A percentile compares a stretch with the other conserved stretches of the same genome.
These are phyloP conservation scores for Drosophila sp. DNA, from an alignment of 1,140 invertebrate species.

Conservation along the genomic window DNA sequence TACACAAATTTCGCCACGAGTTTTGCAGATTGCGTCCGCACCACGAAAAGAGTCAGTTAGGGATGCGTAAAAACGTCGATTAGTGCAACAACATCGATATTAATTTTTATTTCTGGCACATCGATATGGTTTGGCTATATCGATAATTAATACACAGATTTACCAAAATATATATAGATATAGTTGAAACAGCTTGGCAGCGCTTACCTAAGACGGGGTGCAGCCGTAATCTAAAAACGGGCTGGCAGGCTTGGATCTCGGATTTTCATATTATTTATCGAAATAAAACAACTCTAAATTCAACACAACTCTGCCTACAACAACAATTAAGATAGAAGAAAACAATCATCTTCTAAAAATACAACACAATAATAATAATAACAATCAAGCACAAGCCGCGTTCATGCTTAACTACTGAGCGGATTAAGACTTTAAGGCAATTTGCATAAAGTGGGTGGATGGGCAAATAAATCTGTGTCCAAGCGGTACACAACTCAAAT, in stretches of 20 bases:
- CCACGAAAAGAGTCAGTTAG: constrained; percentile 48
- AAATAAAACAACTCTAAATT: background rate
- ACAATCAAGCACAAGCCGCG: background rate
- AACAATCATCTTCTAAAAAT: background rate
- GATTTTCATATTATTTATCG: no score
- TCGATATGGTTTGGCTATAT: no score
- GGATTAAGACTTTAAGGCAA: background rate
- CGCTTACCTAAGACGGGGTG: no score
- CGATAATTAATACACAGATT: no score
- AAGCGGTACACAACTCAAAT: constrained; percentile 6
- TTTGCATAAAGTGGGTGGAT: background rate
- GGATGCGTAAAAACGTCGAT: constrained; percentile 25
- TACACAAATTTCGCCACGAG: constrained; percentile 56
- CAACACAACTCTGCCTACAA: constrained; percentile 10
- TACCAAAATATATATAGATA: no score
- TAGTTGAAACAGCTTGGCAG: no score
- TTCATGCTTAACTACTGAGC: background rate
- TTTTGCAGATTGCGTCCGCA: constrained; percentile 54
- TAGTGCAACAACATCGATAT: no score
- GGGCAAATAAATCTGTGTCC: constrained; percentile 2
- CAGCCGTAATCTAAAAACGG: no score
- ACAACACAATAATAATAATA: constrained; percentile 4
- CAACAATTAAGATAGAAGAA: background rate
- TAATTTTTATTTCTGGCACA: no score
- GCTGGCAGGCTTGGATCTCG: no score